Evolutionary conservation across 2,113 vertebrate genomes (phyloP), one percentile per base, ranked within the genome.

Genomic region (Plecturocebus donacophilus): DNA sequence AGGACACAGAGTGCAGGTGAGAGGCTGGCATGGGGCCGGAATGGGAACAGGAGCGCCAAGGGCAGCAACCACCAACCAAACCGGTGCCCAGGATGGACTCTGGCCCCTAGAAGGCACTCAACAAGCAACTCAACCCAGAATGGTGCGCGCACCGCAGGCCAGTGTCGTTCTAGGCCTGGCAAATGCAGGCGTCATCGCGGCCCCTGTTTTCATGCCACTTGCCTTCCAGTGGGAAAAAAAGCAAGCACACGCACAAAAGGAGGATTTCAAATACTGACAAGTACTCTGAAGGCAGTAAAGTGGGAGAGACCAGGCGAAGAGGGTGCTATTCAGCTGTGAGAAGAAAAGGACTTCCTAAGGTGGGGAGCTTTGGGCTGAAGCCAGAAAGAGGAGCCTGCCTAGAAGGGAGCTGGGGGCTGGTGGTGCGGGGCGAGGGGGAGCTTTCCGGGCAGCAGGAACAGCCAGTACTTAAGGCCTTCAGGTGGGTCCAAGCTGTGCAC

Each of bases 151-250:
- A 2, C 40, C 10, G 16, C 3, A 2, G 25, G n/a, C 75, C 70
- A 0, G 47, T 0, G 0, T 0, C 0, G 14, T 30, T 64, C 66
- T 2, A 42, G 70, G 23, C 16, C 76, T 1, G 8, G 7, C 20
- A 35, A 40, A 8, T 4, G 5, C 8, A 14, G 30, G 32, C 1
- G 0, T 11, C 56, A 85, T n/a, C 0, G 0, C 5, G 14, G 23
- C 20, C 70, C 25, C 54, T 30, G 64, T 42, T 90, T 25, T 64
- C 4, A 17, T 13, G 1, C 3, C 10, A 14, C 4, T 0, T 3
- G 1, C 61, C 21, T 64, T n/a, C 35, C n/a, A 42, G 13, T 2
- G 35, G 71, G 77, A 25, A n/a, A 6, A 21, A 21, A 21, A n/a
- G n/a, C n/a, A n/a, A n/a, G n/a, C n/a, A 38, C 27, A 49, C 68